Evolutionary conservation across 2,797 vertebrate species (phyloP), one percentile per base, ranked within the genome.

Genomic region (Scarus forsteni): DNA sequence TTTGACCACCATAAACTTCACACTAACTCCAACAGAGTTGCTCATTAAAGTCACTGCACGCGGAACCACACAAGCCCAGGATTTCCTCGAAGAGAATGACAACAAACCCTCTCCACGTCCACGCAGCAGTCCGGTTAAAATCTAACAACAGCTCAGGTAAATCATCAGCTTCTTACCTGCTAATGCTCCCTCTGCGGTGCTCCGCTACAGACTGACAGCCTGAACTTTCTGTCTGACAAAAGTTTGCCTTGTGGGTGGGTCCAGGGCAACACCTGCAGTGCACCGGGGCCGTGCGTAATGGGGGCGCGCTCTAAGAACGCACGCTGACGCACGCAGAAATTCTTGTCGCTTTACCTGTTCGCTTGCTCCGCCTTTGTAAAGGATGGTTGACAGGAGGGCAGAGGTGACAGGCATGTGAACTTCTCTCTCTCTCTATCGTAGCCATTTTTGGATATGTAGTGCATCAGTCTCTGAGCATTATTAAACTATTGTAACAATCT

Each of bases 391-490:
- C 5, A 6, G n/a, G 43, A 34, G 36, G 54, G 46, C 42, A 27
- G 60, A 43, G n/a, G 1, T 36, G 53, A 35, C 40, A 51, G 14
- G 18, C 40, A 36, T 64, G 60, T 49, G 27, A 66, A 13, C 1
- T 36, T 42, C 46, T 10, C 43, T 58, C 49, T n/a, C 60, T 46
- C 48, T n/a, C 55, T 15, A 34, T 12, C 19, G 2, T 18, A 65
- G 10, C 87, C 88, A 85, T 92, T 53, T 92, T 86, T 85, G 89
- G 87, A 69, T 36, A 67, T 69, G 2, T 2, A 35, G 34, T 48
- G 51, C 5, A 16, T 15, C 55, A 68, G 51, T 70, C 34, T 70
- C 60, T 55, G 66, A 80, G 44, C 65, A 74, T 65, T 55, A 53
- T 53, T 11, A 27, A 80, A 68, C 56, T 70, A 75, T 78, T 72